Base-by-base conservation (phyloP, 2,797 vertebrate genomes). In the Apodemus agrarius region DNA sequence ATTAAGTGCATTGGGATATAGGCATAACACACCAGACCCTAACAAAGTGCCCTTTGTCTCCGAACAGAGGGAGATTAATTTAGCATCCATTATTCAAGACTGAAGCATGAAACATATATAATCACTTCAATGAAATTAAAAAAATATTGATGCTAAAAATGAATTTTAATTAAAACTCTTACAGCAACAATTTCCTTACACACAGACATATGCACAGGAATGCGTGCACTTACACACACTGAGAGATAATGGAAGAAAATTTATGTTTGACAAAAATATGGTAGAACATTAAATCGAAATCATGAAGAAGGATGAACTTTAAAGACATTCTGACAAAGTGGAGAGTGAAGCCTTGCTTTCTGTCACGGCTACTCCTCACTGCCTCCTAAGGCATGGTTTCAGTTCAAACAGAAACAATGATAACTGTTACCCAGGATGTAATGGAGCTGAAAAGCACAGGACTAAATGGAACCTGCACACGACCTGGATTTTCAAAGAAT, bases 21-120 rank as follows among this genome's bases (percentile, higher is more conserved):
- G 0, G 52, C 78, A 87, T 57, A 59, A 7, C 79, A 88, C 24
- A 40, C 40, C 5, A 83, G 14, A 81, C 52, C 1, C 11, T 81
- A 19, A 63, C 16, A n/a, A 78, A 91, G 13, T 40, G 46, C 0
- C 63, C 31, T 34, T 80, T 75, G 67, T 90, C 57, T 88, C 84
- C 76, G 52, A 72, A 93, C 1, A 76, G 84, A 3, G 16, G 79
- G 0, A 12, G 10, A 5, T 69, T 43, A 83, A 22, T 34, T 87
- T 83, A 52, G 93, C 80, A 90, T 49, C 5, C 34, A 65, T 17
- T 34, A 69, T 65, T 78, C 29, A 61, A 49, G 63, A 26, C 86
- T 91, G 93, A 86, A 92, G 80, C 40, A 14, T 90, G 12, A 65
- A 95, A 78, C 21, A 85, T 16, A 7, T 26, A 89, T 16, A 61